phyloP scores from a whole-genome alignment of 2,797 vertebrate species.

The Hyperoplus lanceolatus region DNA sequence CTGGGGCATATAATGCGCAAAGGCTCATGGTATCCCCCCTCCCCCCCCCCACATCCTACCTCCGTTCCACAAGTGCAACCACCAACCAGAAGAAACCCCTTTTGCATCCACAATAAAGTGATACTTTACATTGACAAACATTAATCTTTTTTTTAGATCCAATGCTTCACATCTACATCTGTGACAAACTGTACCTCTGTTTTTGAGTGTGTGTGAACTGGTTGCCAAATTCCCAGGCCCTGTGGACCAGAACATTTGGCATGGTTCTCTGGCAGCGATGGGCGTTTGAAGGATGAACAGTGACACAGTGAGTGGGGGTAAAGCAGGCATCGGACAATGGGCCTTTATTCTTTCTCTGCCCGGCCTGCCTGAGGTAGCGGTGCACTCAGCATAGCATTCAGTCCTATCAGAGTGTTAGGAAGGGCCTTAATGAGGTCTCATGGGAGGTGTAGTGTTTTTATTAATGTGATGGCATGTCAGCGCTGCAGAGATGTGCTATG shows the following conservation, averaged over 20 bases:
- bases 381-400: conserved; percentile 55
- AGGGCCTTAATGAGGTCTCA: conserved; percentile 69
- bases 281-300: conserved; percentile 63
- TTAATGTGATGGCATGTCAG: conserved; percentile 60
- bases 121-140: neutral
- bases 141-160: neutral
- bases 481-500: conserved; percentile 40
- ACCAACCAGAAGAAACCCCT: neutral
- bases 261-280: conserved; percentile 35
- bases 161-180: conserved; percentile 7
- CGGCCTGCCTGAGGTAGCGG: conserved; percentile 30
- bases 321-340: conserved; percentile 58
- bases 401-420: conserved; percentile 41
- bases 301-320: conserved; percentile 60
- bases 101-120: neutral
- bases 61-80: neutral
- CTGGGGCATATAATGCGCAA: neutral
- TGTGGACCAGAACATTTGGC: conserved; percentile 58
- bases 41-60: neutral
- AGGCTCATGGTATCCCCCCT: neutral
- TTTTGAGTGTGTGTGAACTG: conserved; percentile 35
- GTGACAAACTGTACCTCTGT: conserved; percentile 14
- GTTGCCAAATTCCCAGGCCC: conserved; percentile 71
- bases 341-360: conserved; percentile 57
- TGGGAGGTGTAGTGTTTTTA: conserved; percentile 64